These are phyloP conservation scores for Cynodonichthys magdalenae DNA, from an alignment of 2,797 vertebrate genomes.

Conservation along the genomic window DNA sequence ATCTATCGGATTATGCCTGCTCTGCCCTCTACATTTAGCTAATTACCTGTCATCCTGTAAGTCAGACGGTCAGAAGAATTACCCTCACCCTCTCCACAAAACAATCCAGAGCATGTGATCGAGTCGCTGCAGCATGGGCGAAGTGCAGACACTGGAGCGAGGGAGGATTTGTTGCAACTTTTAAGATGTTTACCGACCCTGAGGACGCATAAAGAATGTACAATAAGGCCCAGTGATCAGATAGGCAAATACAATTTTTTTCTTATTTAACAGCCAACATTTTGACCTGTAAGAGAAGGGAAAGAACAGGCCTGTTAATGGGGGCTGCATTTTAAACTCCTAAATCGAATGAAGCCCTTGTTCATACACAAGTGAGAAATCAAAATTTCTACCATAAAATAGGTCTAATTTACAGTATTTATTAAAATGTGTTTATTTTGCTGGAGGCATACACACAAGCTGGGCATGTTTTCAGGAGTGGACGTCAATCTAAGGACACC, in stretches of 20 bases:
- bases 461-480: conserved; percentile 3
- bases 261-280: too few relatives aligned
- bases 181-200: conserved; percentile 23
- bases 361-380: too few relatives aligned
- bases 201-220: not conserved
- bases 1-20: conserved; percentile 78
- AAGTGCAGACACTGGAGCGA: conserved; percentile 24
- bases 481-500: conserved; percentile 25
- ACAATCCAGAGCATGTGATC: conserved; percentile 63
- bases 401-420: too few relatives aligned
- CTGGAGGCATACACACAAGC: not conserved
- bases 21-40: conserved; percentile 61
- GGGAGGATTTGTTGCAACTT: conserved; percentile 42
- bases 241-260: too few relatives aligned
- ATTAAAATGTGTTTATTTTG: not conserved
- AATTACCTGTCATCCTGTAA: conserved; percentile 74
- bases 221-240: too few relatives aligned
- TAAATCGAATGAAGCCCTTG: too few relatives aligned
- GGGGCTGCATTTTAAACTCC: too few relatives aligned
- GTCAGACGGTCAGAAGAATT: conserved; percentile 50
- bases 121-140: conserved; percentile 11
- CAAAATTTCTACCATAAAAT: too few relatives aligned
- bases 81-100: conserved; percentile 49
- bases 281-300: too few relatives aligned
- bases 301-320: too few relatives aligned